A percentile compares a stretch with the other conserved stretches of the same genome.
phyloP scores from a whole-genome alignment of 1,140 invertebrate species.

The Littorina saxatilis region DNA sequence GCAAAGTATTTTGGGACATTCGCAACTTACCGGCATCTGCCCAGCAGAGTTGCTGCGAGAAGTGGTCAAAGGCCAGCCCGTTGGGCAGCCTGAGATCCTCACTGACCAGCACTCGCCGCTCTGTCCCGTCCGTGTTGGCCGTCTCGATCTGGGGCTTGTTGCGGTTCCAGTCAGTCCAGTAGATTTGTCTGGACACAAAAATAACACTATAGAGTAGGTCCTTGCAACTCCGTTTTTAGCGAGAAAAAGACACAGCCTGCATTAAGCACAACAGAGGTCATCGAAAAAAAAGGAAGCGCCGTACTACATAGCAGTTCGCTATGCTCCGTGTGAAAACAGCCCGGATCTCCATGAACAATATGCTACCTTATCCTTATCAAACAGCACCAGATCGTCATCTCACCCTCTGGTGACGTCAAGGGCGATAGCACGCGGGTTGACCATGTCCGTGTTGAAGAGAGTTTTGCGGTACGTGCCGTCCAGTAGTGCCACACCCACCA shows the following conservation, averaged over 20 bases:
- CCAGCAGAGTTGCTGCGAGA: conserved; percentile 94
- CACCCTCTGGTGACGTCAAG: conserved; percentile 93
- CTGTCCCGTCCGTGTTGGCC: conserved; percentile 94
- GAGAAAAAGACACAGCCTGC: too few species aligned
- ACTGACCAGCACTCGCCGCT: conserved; percentile 80
- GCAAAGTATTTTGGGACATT: too few species aligned
- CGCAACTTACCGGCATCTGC: conserved; percentile 92
- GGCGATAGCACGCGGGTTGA: conserved; percentile 96
- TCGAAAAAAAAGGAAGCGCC: too few species aligned
- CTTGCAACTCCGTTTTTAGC: too few species aligned
- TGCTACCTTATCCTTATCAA: too few species aligned
- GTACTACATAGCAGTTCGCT: too few species aligned
- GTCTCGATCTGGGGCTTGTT: conserved; percentile 92
- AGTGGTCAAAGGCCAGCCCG: conserved; percentile 83
- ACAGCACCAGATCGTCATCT: too few species aligned
- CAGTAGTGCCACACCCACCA: conserved; percentile 92
- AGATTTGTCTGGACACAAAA: conserved; percentile 74
- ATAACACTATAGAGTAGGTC: too few species aligned
- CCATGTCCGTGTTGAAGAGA: conserved; percentile 86
- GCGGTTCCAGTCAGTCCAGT: conserved; percentile 99
- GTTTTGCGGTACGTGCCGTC: conserved; percentile 85
- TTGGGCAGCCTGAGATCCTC: conserved; percentile 80
- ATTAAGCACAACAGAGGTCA: too few species aligned
- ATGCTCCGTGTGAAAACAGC: too few species aligned
- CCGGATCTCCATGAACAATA: too few species aligned